Conservation (phyloP, 2,113 vertebrate species). For the Leptocoma aspasia region DNA sequence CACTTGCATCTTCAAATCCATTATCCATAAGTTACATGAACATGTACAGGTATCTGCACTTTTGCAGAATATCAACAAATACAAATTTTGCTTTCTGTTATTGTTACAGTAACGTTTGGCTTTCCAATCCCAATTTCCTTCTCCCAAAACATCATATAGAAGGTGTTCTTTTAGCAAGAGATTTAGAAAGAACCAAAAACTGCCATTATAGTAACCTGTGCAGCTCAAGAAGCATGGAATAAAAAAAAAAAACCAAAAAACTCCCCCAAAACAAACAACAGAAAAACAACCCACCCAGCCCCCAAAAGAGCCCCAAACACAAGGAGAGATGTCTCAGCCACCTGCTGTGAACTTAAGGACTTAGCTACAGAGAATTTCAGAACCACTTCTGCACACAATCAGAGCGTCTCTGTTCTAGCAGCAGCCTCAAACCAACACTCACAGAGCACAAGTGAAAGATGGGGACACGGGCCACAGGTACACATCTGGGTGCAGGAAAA, state of each 20-base stretch:
- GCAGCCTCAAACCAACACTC: not conserved
- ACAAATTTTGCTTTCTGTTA: not conserved
- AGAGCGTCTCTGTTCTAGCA: not conserved
- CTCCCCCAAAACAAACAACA: not conserved
- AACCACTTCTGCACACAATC: not conserved
- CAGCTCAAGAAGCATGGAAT: not conserved
- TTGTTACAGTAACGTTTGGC: not conserved
- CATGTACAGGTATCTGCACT: not conserved
- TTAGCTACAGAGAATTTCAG: not conserved
- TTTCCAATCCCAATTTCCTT: not conserved
- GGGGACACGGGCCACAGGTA: not conserved
- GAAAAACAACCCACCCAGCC: not conserved
- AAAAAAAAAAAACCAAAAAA: not conserved
- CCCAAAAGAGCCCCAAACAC: not conserved
- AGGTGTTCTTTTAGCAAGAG: not conserved
- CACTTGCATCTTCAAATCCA: not conserved
- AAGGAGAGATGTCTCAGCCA: not conserved
- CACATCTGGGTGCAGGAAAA: not conserved
- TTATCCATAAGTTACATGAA: not conserved
- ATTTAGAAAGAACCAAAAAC: not conserved
- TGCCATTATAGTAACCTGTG: fast-evolving
- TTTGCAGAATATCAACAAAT: not conserved
- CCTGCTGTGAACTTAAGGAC: not conserved
- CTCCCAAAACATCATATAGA: not conserved
- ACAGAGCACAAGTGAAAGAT: not conserved